Evolutionary conservation across 1,140 invertebrate species (phyloP).

Genomic region (Aphis craccivora): DNA sequence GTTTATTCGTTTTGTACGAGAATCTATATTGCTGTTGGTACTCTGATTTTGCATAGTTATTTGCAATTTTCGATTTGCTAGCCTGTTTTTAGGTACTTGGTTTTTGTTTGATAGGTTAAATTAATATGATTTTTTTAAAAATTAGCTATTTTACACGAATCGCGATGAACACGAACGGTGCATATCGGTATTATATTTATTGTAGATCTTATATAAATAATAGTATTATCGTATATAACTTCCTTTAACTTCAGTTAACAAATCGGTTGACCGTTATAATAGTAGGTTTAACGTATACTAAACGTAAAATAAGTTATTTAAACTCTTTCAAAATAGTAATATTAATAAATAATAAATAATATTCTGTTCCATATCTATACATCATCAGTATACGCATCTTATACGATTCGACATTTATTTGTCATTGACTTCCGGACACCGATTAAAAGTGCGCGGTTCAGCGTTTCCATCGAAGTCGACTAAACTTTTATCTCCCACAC

Average conservation of each 20-base stretch:
- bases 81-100: too few relatives aligned
- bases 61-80: too few relatives aligned
- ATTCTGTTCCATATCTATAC: not conserved
- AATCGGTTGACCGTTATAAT: not conserved
- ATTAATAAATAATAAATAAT: too few relatives aligned
- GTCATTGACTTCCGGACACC: not conserved
- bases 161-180: too few relatives aligned
- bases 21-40: too few relatives aligned
- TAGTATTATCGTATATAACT: too few relatives aligned
- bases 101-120: too few relatives aligned
- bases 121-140: too few relatives aligned
- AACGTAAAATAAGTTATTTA: not conserved
- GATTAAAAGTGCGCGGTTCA: not conserved
- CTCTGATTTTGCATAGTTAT: too few relatives aligned
- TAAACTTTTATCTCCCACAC: not conserved
- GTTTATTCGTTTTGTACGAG: too few relatives aligned
- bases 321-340: not conserved
- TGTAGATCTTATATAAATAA: too few relatives aligned
- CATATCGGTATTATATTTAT: too few relatives aligned
- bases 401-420: not conserved
- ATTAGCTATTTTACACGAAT: not conserved
- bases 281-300: not conserved
- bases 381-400: not conserved
- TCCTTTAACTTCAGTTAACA: not conserved
- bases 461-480: not conserved